phyloP scores from a whole-genome alignment of 2,113 vertebrate genomes.

The Xyliphius kryptos region DNA sequence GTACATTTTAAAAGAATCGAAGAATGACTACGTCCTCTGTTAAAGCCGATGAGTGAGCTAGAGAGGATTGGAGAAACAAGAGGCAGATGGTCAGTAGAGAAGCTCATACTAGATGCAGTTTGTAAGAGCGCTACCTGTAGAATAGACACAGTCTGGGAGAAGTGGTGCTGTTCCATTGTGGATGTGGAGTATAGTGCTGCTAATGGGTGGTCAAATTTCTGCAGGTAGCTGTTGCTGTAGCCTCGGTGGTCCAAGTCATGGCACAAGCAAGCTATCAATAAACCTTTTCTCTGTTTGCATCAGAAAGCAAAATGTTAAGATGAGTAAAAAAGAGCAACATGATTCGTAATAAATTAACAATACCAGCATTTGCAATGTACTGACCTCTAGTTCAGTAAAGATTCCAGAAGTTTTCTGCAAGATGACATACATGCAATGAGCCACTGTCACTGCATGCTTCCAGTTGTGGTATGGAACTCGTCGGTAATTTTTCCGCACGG shows the following conservation, averaged over 20 bases:
- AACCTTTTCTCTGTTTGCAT: slow-evolving; percentile 78
- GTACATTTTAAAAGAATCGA: slow-evolving; percentile 5
- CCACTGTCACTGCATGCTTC: slow-evolving; percentile 94
- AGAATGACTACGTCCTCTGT: background rate
- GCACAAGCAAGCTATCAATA: slow-evolving; percentile 91
- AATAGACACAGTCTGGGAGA: slow-evolving; percentile 96
- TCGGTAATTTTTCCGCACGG: slow-evolving; percentile 94
- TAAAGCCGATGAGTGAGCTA: background rate
- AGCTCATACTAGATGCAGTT: background rate
- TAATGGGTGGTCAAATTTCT: slow-evolving; percentile 97
- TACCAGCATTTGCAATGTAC: slow-evolving; percentile 5
- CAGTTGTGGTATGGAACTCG: slow-evolving; percentile 99
- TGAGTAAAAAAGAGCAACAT: too few relatives aligned
- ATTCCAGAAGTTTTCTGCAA: slow-evolving; percentile 80
- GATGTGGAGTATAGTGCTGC: slow-evolving; percentile 96
- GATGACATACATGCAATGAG: slow-evolving; percentile 95
- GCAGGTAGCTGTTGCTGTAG: slow-evolving; percentile 93
- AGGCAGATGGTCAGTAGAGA: background rate
- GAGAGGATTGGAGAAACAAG: background rate
- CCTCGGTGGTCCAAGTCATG: slow-evolving; percentile 97
- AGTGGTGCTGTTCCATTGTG: slow-evolving; percentile 99
- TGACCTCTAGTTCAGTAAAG: slow-evolving; percentile 93
- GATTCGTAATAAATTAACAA: too few relatives aligned
- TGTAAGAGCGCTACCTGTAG: slow-evolving; percentile 82
- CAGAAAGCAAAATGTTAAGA: background rate